Conservation (phyloP, 2,888 invertebrate species). For the Nebria salina region DNA sequence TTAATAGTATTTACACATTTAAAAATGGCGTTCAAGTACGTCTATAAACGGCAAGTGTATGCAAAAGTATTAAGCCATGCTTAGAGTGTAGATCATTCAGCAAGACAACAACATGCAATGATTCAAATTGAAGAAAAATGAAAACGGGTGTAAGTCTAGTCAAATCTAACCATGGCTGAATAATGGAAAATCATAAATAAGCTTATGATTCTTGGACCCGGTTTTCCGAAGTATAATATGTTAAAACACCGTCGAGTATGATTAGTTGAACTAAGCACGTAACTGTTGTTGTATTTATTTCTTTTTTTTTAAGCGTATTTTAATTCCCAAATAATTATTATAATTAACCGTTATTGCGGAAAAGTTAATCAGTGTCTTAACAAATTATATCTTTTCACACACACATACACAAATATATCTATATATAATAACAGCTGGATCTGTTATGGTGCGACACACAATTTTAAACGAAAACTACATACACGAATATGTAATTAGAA, state of each 20-base stretch:
- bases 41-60: slow-evolving; percentile 59
- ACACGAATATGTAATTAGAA: background rate
- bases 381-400: slow-evolving; percentile 29
- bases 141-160: too few relatives aligned
- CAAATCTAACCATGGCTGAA: slow-evolving; percentile 7
- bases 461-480: background rate
- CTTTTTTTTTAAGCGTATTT: slow-evolving; percentile 31
- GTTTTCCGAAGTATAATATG: slow-evolving; percentile 40
- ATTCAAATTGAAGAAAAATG: too few relatives aligned
- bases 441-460: background rate
- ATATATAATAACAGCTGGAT: background rate
- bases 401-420: slow-evolving; percentile 20
- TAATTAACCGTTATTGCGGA: background rate
- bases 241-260: slow-evolving; percentile 28
- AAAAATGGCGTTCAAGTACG: slow-evolving; percentile 57
- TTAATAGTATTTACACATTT: slow-evolving; percentile 53
- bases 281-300: background rate
- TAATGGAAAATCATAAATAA: slow-evolving; percentile 14
- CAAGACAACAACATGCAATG: background rate
- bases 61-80: slow-evolving; percentile 48
- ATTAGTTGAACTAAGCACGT: background rate
- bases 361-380: slow-evolving; percentile 30
- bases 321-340: slow-evolving; percentile 28
- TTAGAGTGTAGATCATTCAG: background rate
- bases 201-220: slow-evolving; percentile 39